Conservation (phyloP, 2,888 invertebrate species). For the Andrena flavipes region DNA sequence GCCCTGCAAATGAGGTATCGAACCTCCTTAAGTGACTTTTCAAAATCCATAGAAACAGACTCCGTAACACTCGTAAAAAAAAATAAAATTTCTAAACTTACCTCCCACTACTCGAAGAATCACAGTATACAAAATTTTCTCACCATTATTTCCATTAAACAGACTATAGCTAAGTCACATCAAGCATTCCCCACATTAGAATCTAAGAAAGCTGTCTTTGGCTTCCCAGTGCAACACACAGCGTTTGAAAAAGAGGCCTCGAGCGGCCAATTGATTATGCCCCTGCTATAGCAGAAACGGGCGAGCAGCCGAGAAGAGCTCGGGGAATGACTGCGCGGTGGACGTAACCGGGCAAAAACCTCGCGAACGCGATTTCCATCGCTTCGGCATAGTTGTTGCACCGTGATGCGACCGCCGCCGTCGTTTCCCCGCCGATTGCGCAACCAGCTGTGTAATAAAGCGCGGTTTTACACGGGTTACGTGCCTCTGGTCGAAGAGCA, state of each 20-base stretch:
- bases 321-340: background rate
- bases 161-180: no score
- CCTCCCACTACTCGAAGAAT: no score
- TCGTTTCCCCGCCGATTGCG: conserved; percentile 59
- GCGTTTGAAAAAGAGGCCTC: background rate
- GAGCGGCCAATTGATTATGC: background rate
- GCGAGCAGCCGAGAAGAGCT: background rate
- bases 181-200: no score
- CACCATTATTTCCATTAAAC: no score
- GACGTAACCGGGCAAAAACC: background rate
- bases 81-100: no score
- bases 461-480: conserved; percentile 56
- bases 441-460: conserved; percentile 67
- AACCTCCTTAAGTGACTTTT: no score
- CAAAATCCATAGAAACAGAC: no score
- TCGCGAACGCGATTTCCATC: background rate
- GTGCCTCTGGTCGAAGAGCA: conserved; percentile 6
- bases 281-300: background rate
- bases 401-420: conserved; percentile 73
- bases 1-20: no score
- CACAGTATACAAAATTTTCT: no score
- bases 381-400: conserved; percentile 48
- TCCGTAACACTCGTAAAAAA: no score
- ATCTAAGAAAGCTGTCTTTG: background rate
- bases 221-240: background rate